Conservation (phyloP, 2,888 invertebrate species). For the Zygaena filipendulae region DNA sequence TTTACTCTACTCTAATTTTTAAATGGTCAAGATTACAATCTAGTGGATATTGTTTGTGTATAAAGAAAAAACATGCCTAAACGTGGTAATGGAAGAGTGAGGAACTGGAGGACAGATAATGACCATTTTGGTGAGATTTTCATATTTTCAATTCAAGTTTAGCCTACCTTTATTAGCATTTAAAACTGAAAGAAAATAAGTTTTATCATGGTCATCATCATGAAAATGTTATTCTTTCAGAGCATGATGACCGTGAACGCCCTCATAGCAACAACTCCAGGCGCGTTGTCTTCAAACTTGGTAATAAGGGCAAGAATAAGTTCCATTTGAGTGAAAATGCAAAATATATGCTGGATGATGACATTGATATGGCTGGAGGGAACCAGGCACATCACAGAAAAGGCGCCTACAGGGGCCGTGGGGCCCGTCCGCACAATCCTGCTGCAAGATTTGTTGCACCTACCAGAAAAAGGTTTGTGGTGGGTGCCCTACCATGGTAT, state of each 20-base stretch:
- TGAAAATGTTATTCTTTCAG: constrained; percentile 34
- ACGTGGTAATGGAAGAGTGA: constrained; percentile 46
- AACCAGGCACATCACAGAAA: constrained; percentile 25
- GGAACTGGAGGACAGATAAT: constrained; percentile 45
- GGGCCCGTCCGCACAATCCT: constrained; percentile 29
- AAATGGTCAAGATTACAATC: no score
- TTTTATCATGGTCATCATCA: not conserved
- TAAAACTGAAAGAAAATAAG: not conserved
- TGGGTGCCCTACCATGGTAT: constrained; percentile 75
- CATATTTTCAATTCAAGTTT: no score
- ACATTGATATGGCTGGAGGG: constrained; percentile 67
- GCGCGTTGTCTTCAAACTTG: constrained; percentile 68
- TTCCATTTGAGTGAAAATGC: constrained; percentile 49
- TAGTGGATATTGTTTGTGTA: no score
- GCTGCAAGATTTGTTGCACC: constrained; percentile 26
- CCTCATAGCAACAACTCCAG: constrained; percentile 39
- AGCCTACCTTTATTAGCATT: no score
- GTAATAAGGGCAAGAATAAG: constrained; percentile 52
- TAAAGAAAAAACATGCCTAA: no score
- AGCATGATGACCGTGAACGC: constrained; percentile 61
- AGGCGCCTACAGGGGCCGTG: constrained; percentile 41
- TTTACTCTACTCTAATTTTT: no score
- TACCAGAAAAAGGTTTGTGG: constrained; percentile 51
- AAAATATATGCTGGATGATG: constrained; percentile 69
- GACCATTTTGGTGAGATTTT: constrained; percentile 51